phyloP scores from a whole-genome alignment of 2,888 invertebrate genomes.

The Patella depressa region DNA sequence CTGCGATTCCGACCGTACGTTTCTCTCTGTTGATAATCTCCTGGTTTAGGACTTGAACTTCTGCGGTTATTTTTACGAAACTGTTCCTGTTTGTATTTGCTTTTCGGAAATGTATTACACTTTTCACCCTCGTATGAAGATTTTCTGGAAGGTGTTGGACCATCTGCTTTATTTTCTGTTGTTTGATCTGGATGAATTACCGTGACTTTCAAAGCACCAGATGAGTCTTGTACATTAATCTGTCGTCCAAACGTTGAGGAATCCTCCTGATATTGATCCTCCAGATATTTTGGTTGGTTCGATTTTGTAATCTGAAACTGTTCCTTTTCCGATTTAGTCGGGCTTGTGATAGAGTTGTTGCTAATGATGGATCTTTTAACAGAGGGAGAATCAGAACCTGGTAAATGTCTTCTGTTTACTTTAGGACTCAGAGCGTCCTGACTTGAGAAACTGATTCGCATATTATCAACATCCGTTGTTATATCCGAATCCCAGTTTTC shows the following conservation, averaged over 20 bases:
- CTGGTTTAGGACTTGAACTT: slow-evolving; percentile 4
- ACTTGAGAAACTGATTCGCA: slow-evolving; percentile 33
- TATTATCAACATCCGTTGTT: slow-evolving; percentile 19
- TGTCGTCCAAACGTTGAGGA: slow-evolving; percentile 30
- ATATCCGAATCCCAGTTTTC: slow-evolving; percentile 29
- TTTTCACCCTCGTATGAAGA: not conserved
- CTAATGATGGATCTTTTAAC: slow-evolving; percentile 21
- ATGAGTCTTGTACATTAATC: slow-evolving; percentile 39
- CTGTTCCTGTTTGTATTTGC: not conserved
- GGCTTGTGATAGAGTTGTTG: not conserved
- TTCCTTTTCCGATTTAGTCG: not conserved
- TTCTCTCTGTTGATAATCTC: not conserved
- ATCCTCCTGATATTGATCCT: not conserved
- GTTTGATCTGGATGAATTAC: slow-evolving; percentile 40
- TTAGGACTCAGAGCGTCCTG: slow-evolving; percentile 24
- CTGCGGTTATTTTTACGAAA: not conserved
- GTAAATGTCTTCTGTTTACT: slow-evolving; percentile 12
- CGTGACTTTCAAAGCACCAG: slow-evolving; percentile 55
- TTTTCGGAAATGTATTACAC: not conserved
- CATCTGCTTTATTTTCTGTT: not conserved
- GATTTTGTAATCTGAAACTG: not conserved
- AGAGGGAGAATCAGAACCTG: slow-evolving; percentile 29
- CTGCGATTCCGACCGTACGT: not conserved
- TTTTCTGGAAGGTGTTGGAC: not conserved
- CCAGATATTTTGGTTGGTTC: too few species aligned